These are phyloP conservation scores for Piprites chloris DNA, from an alignment of 2,113 vertebrate species.

Conservation along the genomic window DNA sequence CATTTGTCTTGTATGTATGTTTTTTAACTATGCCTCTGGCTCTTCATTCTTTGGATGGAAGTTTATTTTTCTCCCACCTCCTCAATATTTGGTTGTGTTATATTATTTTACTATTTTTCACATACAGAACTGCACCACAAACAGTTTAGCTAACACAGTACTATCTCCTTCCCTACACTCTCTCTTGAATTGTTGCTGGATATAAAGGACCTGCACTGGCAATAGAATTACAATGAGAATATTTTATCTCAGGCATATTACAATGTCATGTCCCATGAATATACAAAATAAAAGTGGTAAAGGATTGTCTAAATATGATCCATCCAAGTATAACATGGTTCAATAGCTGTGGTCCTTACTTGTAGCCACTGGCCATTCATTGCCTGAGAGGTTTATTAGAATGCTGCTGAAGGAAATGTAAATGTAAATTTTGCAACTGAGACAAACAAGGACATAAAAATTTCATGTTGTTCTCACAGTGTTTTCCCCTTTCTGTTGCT, in stretches of 20 bases:
- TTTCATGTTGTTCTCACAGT: background rate
- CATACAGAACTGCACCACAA: background rate
- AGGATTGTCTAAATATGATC: background rate
- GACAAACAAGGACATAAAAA: background rate
- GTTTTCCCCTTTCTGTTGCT: background rate
- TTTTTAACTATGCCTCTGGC: background rate
- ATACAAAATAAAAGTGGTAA: background rate
- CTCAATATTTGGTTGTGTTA: background rate
- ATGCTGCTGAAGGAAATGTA: background rate
- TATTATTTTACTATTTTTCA: background rate
- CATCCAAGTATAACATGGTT: background rate
- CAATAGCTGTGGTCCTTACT: background rate
- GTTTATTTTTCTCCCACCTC: background rate
- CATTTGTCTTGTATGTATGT: background rate
- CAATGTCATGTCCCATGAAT: background rate
- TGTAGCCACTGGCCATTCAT: background rate
- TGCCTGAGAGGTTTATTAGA: background rate
- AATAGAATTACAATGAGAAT: background rate
- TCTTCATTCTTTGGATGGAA: background rate
- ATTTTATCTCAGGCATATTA: background rate
- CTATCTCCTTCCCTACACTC: accelerated
- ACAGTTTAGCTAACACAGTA: background rate
- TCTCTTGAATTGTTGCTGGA: background rate
- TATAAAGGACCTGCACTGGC: background rate
- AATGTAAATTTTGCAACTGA: background rate